phyloP scores from a whole-genome alignment of 2,113 vertebrate genomes.

The Lepisosteus oculatus region DNA sequence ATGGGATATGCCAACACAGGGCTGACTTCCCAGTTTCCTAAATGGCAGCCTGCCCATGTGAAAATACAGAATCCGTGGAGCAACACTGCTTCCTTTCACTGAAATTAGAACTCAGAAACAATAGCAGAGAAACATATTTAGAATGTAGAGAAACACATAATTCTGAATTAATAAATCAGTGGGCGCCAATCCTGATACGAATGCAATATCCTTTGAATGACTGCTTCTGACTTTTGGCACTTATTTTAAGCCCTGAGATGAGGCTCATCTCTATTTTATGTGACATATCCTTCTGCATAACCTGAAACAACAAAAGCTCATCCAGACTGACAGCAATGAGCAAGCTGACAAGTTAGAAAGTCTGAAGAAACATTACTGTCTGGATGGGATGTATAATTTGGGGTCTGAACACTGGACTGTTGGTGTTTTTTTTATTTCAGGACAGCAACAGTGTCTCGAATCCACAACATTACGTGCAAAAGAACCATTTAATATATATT shows the following conservation, averaged over 20 bases:
- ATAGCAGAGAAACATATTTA: constrained; percentile 27
- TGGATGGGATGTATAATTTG: too few relatives aligned
- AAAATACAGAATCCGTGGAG: constrained; percentile 28
- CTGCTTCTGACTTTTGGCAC: not conserved
- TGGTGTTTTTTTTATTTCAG: too few relatives aligned
- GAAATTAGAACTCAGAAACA: constrained; percentile 31
- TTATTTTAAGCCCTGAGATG: not conserved
- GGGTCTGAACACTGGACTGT: too few relatives aligned
- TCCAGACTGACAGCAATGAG: too few relatives aligned
- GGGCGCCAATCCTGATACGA: constrained; percentile 13
- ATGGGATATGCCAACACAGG: not conserved
- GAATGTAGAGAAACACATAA: constrained; percentile 19
- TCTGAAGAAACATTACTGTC: too few relatives aligned
- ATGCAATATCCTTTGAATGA: not conserved
- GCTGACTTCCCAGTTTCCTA: constrained; percentile 24
- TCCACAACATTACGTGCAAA: too few relatives aligned
- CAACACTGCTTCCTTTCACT: constrained; percentile 32
- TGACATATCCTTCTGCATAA: too few relatives aligned
- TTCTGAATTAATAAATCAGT: constrained; percentile 25
- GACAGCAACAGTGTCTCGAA: too few relatives aligned
- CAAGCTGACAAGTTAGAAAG: too few relatives aligned
- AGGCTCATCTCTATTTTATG: too few relatives aligned
- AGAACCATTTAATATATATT: too few relatives aligned
- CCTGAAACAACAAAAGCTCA: too few relatives aligned
- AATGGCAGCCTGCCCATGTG: constrained; percentile 33